These are phyloP conservation scores for Callipepla californica DNA, from an alignment of 2,113 vertebrate genomes.

Conservation along the genomic window DNA sequence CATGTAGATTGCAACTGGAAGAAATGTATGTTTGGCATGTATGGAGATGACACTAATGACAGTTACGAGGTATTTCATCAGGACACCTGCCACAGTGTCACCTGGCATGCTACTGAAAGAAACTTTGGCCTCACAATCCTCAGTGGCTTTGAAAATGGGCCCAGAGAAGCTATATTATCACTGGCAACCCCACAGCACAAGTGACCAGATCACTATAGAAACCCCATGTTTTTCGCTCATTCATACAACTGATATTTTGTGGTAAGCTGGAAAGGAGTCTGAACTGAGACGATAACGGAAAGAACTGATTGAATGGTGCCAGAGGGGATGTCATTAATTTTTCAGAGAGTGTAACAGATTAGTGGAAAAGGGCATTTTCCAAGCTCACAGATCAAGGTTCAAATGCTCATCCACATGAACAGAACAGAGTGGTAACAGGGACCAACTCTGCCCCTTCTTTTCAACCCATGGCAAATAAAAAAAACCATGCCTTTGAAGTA, in stretches of 20 bases:
- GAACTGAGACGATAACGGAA: background rate
- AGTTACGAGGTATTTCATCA: background rate
- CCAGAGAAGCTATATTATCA: background rate
- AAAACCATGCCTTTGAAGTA: background rate
- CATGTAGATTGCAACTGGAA: background rate
- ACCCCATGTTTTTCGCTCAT: background rate
- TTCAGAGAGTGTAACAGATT: background rate
- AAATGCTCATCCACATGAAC: background rate
- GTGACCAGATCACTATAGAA: background rate
- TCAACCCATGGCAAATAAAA: background rate
- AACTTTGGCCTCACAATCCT: background rate
- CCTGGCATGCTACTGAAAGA: background rate
- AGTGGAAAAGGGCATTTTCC: background rate
- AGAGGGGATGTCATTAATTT: background rate
- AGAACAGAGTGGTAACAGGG: background rate
- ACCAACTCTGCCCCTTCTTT: background rate
- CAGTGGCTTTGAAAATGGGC: background rate
- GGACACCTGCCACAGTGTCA: background rate
- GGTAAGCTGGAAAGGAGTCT: background rate
- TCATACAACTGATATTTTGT: background rate
- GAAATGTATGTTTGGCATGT: background rate
- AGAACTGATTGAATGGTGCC: background rate
- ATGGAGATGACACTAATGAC: background rate
- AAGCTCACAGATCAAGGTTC: background rate
- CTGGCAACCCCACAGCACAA: background rate